Base-by-base conservation (phyloP, 2,113 vertebrate genomes). In the Myrmophylax atrothorax region DNA sequence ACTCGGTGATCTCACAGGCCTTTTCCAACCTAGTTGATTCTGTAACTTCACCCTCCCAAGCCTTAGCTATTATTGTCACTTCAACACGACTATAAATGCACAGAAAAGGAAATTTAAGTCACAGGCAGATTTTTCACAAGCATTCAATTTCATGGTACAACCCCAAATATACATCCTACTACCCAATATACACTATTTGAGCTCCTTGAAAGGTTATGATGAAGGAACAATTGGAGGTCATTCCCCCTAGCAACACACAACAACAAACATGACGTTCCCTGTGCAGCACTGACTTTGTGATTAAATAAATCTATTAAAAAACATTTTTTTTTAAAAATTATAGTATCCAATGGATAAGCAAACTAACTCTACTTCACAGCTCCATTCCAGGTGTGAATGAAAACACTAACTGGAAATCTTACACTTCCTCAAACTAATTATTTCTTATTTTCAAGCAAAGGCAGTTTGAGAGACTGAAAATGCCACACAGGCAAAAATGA, bases 141-240 rank as follows among this genome's bases (percentile, higher is more conserved):
- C 25, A 29, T 86, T 87, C 79, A 82, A 22, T 72, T 96, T 73
- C 94, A 95, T 44, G 47, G 87, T 46, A 80, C 75, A 96, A 93
- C 76, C 59, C 88, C 90, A 97, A 97, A 96, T 81, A 96, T 3
- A 96, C 91, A 91, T 90, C 60, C 52, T 69, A 84, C 77, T 96
- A 94, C 83, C 62, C 81, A 94, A 91, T 96, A 96, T 75, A 94
- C 23, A 77, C 14, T 68, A 63, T 38, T 86, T 59, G 7, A 89
- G 29, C 69, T 83, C 97, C 97, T 88, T 94, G 60, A 88, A 94
- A 95, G 63, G 77, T 91, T 95, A 90, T 3, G 90, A 94, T 87
- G 68, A 93, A 84, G 67, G 75, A 56, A 96, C 77, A 91, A 87
- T 75, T 93, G 96, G 89, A 97, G 80, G 87, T 96, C 73, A 96